Evolutionary conservation across 2,797 vertebrate genomes (phyloP).

Genomic region (Pipistrellus pipistrellus): DNA sequence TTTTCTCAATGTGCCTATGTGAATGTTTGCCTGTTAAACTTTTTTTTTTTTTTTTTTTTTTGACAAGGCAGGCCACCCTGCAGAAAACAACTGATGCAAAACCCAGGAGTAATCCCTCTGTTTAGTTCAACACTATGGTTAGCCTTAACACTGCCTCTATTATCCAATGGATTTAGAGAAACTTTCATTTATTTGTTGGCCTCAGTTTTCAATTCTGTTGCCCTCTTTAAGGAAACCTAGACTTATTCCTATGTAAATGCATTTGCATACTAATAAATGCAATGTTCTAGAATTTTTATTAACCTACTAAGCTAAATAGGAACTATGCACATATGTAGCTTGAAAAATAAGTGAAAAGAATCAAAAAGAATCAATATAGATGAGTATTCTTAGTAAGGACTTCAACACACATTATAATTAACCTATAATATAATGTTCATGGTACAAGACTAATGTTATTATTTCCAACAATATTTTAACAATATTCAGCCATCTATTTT

Average conservation of each 20-base stretch:
- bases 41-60: constrained; percentile 92
- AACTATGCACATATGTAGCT: constrained; percentile 79
- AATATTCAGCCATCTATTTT: constrained; percentile 41
- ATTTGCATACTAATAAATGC: constrained; percentile 96
- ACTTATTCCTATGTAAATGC: constrained; percentile 93
- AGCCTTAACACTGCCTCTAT: constrained; percentile 99
- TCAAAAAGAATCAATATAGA: constrained; percentile 76
- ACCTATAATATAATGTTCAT: constrained; percentile 27
- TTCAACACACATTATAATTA: constrained; percentile 69
- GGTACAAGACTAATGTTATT: constrained; percentile 39
- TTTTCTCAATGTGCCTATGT: constrained; percentile 96
- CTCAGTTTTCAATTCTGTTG: constrained; percentile 94
- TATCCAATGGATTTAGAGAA: constrained; percentile 99
- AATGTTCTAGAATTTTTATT: constrained; percentile 92
- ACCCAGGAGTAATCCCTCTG: constrained; percentile 97
- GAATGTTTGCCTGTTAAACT: constrained; percentile 96
- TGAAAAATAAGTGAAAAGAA: constrained; percentile 85
- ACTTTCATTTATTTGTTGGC: constrained; percentile 98
- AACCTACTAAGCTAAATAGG: constrained; percentile 87
- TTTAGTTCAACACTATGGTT: constrained; percentile 96
- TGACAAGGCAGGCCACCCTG: constrained; percentile 99
- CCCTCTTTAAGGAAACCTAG: constrained; percentile 92
- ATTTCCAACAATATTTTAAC: constrained; percentile 54
- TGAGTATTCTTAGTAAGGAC: constrained; percentile 68
- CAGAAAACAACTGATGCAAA: constrained; percentile 99